phyloP scores from a whole-genome alignment of 2,888 invertebrate species.

The Lysandra bellargus region DNA sequence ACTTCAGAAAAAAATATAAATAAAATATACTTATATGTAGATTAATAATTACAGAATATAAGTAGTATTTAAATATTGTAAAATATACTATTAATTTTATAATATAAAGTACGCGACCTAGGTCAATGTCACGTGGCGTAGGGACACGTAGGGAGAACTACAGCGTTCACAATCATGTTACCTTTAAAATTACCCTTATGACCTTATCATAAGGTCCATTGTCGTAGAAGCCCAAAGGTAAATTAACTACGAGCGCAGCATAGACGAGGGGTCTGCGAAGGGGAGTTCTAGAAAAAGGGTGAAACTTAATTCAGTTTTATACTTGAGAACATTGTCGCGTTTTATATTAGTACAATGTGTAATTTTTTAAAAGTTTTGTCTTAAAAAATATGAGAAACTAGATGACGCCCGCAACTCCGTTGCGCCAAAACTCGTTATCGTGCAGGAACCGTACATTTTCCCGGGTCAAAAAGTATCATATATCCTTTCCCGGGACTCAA shows the following conservation, averaged over 20 bases:
- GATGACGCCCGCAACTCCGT: no score
- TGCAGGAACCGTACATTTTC: no score
- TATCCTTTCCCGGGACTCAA: no score
- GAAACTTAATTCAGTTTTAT: neutral
- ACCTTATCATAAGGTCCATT: neutral
- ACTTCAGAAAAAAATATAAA: neutral
- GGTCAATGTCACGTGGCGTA: constrained; percentile 27
- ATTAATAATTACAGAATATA: neutral
- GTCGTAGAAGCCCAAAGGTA: neutral
- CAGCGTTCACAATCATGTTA: neutral
- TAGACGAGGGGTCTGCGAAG: constrained; percentile 18
- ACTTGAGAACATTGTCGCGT: neutral
- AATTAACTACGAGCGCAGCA: neutral
- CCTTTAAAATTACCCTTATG: neutral
- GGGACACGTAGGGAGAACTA: neutral
- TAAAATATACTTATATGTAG: no score
- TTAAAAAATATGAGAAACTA: neutral
- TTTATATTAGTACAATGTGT: neutral
- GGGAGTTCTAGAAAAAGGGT: constrained; percentile 29
- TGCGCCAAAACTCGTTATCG: no score
- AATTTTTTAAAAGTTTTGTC: neutral
- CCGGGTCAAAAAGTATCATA: no score
- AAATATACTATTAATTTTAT: neutral
- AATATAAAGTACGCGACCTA: constrained; percentile 20
- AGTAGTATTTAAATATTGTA: neutral